phyloP scores from a whole-genome alignment of 2,888 invertebrate species.

The Amiota minor region DNA sequence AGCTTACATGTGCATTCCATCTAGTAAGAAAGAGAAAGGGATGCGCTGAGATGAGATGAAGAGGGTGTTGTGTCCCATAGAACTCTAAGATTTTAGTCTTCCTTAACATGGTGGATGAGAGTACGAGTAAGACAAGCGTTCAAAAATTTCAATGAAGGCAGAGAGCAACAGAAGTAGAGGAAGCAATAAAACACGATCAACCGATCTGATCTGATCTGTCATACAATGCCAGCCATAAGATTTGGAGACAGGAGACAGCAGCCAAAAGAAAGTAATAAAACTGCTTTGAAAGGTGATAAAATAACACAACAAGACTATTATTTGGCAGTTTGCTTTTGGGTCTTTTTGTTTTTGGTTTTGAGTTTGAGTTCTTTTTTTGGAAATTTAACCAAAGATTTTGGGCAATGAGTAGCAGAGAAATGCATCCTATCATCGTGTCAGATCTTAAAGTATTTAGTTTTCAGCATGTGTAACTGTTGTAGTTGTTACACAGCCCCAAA shows the following conservation, averaged over 20 bases:
- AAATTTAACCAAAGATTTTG: neutral
- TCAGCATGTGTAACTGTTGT: constrained; percentile 40
- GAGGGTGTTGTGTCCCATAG: neutral
- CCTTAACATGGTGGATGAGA: neutral
- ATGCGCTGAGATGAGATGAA: constrained; percentile 12
- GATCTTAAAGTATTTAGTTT: constrained; percentile 48
- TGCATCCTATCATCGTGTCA: constrained; percentile 55
- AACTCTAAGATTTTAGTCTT: too few species aligned
- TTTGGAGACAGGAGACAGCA: constrained; percentile 38
- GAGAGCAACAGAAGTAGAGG: constrained; percentile 44
- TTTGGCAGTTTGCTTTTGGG: constrained; percentile 36
- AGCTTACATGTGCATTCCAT: constrained; percentile 35
- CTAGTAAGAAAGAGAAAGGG: constrained; percentile 42
- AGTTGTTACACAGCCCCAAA: constrained; percentile 60
- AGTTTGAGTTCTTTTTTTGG: neutral
- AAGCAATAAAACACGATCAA: constrained; percentile 65
- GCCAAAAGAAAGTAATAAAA: constrained; percentile 58
- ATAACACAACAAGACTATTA: constrained; percentile 68
- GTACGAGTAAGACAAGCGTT: neutral
- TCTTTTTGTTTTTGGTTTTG: constrained; percentile 32
- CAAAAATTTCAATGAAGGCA: constrained; percentile 10
- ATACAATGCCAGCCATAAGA: constrained; percentile 45
- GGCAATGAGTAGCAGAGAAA: constrained; percentile 55
- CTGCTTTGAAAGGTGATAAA: constrained; percentile 65
- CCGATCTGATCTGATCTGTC: constrained; percentile 61